phyloP scores from a whole-genome alignment of 2,797 vertebrate genomes.

The Bryconaethiops microstoma region DNA sequence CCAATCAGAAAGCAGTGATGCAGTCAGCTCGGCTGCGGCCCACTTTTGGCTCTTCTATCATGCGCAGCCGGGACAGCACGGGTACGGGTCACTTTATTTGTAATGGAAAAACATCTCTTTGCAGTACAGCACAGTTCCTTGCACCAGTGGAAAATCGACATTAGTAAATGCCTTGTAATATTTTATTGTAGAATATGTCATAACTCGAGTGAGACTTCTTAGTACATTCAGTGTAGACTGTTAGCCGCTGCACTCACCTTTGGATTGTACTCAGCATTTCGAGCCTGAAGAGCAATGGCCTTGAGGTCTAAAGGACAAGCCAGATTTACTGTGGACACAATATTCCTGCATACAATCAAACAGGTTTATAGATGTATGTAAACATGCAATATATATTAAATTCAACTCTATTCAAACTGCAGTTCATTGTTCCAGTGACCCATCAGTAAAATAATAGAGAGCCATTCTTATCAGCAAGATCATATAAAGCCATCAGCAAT shows the following conservation, averaged over 20 bases:
- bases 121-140: no score
- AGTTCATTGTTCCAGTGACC: not conserved
- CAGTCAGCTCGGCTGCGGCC: no score
- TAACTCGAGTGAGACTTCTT: no score
- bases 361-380: conserved; percentile 24
- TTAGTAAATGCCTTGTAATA: no score
- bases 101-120: no score
- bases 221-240: no score
- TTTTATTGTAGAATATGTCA: no score
- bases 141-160: no score
- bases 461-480: not conserved
- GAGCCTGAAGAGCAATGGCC: conserved; percentile 92
- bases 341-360: conserved; percentile 81
- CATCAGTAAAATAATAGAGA: not conserved
- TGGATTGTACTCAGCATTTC: conserved; percentile 97
- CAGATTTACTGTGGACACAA: conserved; percentile 94
- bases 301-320: conserved; percentile 93
- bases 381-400: not conserved
- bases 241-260: conserved; percentile 77
- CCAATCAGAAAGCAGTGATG: no score
- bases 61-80: no score
- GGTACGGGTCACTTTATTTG: no score
- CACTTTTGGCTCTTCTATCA: no score
- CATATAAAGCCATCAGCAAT: not conserved
- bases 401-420: not conserved